Evolutionary conservation across 2,797 vertebrate genomes (phyloP).

Genomic region (Gymnothorax javanicus): DNA sequence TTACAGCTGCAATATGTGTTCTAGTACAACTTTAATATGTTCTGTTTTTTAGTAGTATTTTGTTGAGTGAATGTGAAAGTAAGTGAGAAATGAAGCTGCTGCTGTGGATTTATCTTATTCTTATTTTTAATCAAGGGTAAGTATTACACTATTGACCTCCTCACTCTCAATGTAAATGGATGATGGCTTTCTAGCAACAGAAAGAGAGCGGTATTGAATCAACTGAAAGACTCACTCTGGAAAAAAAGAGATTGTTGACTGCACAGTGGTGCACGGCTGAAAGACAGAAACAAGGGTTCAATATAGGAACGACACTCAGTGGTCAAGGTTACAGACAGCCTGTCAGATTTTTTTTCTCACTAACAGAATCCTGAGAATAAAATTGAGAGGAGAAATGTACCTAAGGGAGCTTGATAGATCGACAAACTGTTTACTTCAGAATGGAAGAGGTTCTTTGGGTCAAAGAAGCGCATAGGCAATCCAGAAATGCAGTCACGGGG

Average conservation of each 20-base stretch:
- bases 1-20: background rate
- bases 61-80: background rate
- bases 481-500: background rate
- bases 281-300: slow-evolving; percentile 26
- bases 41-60: background rate
- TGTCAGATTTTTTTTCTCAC: slow-evolving; percentile 29
- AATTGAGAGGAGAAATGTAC: slow-evolving; percentile 23
- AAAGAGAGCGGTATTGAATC: background rate
- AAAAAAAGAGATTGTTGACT: background rate
- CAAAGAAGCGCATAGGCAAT: slow-evolving; percentile 11
- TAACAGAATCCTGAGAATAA: slow-evolving; percentile 11
- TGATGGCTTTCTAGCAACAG: slow-evolving; percentile 9
- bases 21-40: background rate
- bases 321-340: slow-evolving; percentile 34
- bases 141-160: background rate
- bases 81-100: background rate
- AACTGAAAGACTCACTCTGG: background rate
- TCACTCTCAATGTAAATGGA: slow-evolving; percentile 18
- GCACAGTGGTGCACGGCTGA: background rate
- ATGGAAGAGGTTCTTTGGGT: slow-evolving; percentile 21
- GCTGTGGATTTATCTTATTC: slow-evolving; percentile 3
- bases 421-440: slow-evolving; percentile 35
- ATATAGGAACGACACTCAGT: slow-evolving; percentile 18
- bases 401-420: slow-evolving; percentile 24
- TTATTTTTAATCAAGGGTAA: background rate